phyloP scores from a whole-genome alignment of 2,797 vertebrate genomes.

The Enteromius radiatus region DNA sequence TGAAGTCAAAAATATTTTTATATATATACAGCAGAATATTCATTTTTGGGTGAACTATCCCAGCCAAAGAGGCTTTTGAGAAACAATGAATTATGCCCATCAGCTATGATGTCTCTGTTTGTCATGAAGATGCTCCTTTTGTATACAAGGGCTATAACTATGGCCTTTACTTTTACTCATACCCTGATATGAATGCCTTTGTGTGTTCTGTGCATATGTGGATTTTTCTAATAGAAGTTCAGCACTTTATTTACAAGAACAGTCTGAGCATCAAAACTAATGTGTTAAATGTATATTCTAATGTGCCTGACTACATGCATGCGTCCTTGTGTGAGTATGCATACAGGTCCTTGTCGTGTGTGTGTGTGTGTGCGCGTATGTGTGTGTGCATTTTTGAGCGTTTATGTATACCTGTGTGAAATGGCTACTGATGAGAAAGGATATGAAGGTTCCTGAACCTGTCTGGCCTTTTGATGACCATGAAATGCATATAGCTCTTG shows the following conservation, averaged over 20 bases:
- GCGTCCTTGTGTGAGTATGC: conserved; percentile 46
- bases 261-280: conserved; percentile 52
- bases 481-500: neutral
- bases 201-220: conserved; percentile 63
- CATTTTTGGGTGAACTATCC: neutral
- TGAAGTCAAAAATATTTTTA: neutral
- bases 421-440: conserved; percentile 39
- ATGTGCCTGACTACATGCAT: conserved; percentile 59
- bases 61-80: conserved; percentile 45
- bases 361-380: conserved; percentile 39
- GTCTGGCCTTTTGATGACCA: conserved; percentile 63
- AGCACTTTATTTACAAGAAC: conserved; percentile 63
- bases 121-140: conserved; percentile 65
- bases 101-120: conserved; percentile 65
- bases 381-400: conserved; percentile 40
- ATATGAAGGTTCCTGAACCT: conserved; percentile 72
- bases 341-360: conserved; percentile 48
- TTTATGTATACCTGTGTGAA: conserved; percentile 59
- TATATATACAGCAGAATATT: neutral
- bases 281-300: conserved; percentile 67
- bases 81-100: conserved; percentile 46
- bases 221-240: conserved; percentile 42
- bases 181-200: conserved; percentile 72
- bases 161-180: conserved; percentile 74
- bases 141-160: conserved; percentile 72